Evolutionary conservation across 64 coral and sea anemone species (phyloP).

Genomic region (Porites lutea): DNA sequence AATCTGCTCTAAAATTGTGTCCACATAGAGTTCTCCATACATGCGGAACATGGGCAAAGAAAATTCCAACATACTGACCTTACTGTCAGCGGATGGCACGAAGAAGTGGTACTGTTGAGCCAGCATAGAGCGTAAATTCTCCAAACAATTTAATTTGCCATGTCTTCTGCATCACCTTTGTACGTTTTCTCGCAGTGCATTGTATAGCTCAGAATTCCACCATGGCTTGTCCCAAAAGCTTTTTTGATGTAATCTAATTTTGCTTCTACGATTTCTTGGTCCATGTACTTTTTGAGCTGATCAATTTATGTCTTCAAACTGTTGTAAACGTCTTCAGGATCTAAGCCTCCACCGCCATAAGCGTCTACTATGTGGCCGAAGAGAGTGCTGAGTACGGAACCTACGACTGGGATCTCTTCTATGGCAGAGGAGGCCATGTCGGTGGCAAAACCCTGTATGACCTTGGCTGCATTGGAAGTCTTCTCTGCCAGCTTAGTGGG

Average conservation of each 20-base stretch:
- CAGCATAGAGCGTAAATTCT: neutral
- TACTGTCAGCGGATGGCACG: neutral
- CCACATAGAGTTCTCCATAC: neutral
- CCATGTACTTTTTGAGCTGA: conserved; percentile 1
- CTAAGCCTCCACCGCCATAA: neutral
- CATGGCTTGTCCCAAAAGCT: neutral
- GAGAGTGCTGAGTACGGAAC: neutral
- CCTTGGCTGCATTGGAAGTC: neutral
- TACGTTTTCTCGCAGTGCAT: neutral
- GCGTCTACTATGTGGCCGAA: neutral
- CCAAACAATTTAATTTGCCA: neutral
- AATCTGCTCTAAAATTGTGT: neutral
- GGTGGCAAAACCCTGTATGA: neutral
- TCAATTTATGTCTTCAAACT: neutral
- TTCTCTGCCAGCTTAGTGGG: neutral
- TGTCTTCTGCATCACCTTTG: neutral
- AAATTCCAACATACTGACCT: neutral
- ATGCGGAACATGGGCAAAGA: neutral
- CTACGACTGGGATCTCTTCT: neutral
- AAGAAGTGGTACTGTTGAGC: neutral
- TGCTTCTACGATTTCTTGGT: neutral
- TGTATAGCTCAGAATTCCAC: neutral
- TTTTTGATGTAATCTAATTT: neutral
- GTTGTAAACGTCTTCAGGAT: neutral
- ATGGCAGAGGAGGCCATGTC: neutral